These are phyloP conservation scores for Anguilla anguilla DNA, from an alignment of 2,797 vertebrate genomes.

Conservation along the genomic window DNA sequence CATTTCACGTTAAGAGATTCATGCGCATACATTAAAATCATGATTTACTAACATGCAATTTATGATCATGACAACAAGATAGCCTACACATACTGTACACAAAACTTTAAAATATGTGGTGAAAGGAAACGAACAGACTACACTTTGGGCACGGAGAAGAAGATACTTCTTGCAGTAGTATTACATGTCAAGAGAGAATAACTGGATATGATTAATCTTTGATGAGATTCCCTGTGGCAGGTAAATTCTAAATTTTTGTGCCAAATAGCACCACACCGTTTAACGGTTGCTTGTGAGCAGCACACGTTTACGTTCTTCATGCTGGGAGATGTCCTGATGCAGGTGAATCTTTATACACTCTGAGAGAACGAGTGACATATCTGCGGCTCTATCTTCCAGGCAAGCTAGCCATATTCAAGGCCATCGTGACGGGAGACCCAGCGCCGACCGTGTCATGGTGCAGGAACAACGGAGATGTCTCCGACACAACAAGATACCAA, in stretches of 20 bases:
- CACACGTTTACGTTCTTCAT: not conserved
- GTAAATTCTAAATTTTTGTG: not conserved
- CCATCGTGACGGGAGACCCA: constrained; percentile 78
- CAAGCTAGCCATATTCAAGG: constrained; percentile 82
- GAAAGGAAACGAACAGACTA: not conserved
- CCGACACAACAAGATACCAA: constrained; percentile 74
- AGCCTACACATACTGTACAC: no score
- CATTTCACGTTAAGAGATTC: not conserved
- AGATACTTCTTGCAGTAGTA: not conserved
- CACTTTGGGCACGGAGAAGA: not conserved
- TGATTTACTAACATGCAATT: not conserved
- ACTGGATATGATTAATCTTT: not conserved
- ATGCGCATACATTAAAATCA: not conserved
- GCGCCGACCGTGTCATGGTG: constrained; percentile 73
- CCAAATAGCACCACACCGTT: no score
- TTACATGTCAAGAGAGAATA: not conserved
- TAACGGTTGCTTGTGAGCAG: not conserved
- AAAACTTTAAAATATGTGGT: not conserved
- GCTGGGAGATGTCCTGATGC: not conserved
- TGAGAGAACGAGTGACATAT: not conserved
- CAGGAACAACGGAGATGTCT: constrained; percentile 69
- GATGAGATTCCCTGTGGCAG: not conserved
- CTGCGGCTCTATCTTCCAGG: constrained; percentile 62
- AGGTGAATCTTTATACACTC: not conserved
- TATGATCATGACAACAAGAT: not conserved